Percentiles rank a stretch among this genome's conserved stretches.
Evolutionary conservation across 2,113 vertebrate species (phyloP).

Genomic region (Etheostoma spectabile): DNA sequence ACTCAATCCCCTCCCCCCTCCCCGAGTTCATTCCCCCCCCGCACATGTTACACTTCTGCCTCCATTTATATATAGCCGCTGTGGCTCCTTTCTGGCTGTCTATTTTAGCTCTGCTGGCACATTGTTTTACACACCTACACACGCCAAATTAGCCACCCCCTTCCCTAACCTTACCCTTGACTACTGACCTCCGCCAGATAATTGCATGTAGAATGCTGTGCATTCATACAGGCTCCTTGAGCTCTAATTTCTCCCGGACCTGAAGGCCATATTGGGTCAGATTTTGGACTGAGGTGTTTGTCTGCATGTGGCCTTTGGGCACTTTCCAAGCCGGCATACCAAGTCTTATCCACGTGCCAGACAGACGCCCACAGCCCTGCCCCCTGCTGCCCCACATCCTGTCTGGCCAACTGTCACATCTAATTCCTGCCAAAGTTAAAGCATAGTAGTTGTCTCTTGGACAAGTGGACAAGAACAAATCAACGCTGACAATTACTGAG

Average conservation of each 20-base stretch:
- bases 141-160: not conserved
- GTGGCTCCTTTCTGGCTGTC: slow-evolving; percentile 10
- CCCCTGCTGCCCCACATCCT: slow-evolving; percentile 45
- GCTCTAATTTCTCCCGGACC: slow-evolving; percentile 4
- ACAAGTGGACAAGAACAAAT: slow-evolving; percentile 15
- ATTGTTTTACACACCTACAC: not conserved
- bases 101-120: slow-evolving; percentile 11
- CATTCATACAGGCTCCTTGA: not conserved
- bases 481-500: not conserved
- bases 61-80: slow-evolving; percentile 6
- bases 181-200: slow-evolving; percentile 11
- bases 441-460: not conserved
- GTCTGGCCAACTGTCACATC: slow-evolving; percentile 1
- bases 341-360: slow-evolving; percentile 42
- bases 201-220: no score
- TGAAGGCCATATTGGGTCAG: slow-evolving; percentile 42
- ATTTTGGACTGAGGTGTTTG: slow-evolving; percentile 36
- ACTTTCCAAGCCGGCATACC: not conserved
- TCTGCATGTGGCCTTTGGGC: slow-evolving; percentile 22
- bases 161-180: not conserved
- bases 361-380: not conserved
- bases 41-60: not conserved
- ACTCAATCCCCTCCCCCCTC: no score
- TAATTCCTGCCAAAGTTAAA: slow-evolving; percentile 15
- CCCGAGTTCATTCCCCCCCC: no score